phyloP scores from a whole-genome alignment of 2,797 vertebrate species.

The Pipistrellus pipistrellus region DNA sequence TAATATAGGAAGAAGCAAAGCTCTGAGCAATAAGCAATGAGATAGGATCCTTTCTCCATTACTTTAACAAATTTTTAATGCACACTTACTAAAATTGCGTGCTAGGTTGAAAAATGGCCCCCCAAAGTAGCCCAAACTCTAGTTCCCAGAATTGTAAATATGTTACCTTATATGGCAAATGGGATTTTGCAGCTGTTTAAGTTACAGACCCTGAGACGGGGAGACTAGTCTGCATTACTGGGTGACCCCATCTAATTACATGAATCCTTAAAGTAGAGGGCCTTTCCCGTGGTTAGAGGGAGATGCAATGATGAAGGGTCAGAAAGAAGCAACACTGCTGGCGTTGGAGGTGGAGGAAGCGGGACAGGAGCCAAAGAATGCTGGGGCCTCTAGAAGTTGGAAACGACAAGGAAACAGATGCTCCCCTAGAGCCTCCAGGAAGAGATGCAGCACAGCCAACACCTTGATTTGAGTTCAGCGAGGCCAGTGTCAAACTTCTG shows the following conservation, averaged over 20 bases:
- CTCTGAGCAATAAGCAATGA: background rate
- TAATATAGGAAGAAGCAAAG: background rate
- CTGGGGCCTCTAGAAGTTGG: background rate
- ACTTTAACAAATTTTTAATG: slow-evolving; percentile 42
- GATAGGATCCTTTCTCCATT: background rate
- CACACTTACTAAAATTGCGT: background rate
- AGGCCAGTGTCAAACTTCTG: background rate
- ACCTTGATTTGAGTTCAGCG: background rate
- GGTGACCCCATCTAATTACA: background rate
- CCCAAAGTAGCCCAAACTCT: background rate
- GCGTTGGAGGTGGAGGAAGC: background rate
- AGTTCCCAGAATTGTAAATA: background rate
- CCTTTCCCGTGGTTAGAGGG: background rate
- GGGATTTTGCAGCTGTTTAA: background rate
- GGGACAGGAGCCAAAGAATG: background rate
- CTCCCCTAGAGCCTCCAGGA: background rate
- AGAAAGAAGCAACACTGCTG: background rate
- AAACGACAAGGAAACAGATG: background rate
- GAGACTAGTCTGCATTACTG: background rate
- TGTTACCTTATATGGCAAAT: background rate
- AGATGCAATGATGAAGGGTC: background rate
- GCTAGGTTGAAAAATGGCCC: background rate
- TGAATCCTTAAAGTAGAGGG: background rate
- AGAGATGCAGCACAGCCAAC: background rate
- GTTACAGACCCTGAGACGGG: background rate